Base-by-base conservation (phyloP, 2,113 vertebrate genomes). In the Eulemur macaco region DNA sequence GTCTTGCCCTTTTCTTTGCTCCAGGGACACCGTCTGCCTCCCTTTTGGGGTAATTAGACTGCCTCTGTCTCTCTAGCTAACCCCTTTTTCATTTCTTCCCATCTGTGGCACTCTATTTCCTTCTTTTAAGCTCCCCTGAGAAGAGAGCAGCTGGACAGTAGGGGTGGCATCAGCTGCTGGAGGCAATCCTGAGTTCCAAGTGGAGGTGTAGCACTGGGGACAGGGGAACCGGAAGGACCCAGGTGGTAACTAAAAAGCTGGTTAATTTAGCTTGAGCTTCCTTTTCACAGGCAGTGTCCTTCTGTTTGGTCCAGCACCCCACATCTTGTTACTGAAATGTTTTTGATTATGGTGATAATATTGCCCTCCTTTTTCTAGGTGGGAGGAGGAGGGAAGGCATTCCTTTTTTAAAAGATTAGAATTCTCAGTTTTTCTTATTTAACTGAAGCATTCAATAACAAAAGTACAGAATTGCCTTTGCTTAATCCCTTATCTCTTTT, bases 91-190 rank as follows among this genome's bases (percentile, higher is more conserved):
- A 97, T 98, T 97, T 97, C 96, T 98, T 95, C 64, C 97, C 98
- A 98, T 98, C 97, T 98, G 98, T 97, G 98, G 94, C 97, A 96
- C 97, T 96, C 76, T 76, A 42, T 96, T 96, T 92, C 97, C 96
- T 97, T 97, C 97, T 94, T 93, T 97, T 95, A 97, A 96, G 82
- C 97, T 98, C 97, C 97, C 74, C 81, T 96, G 93, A 96, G 98
- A 97, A 96, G 95, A 97, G 95, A 98, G 98, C 98, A 98, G 97
- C 98, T 98, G 98, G 97, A 98, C 96, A 94, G 97, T 98, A 96
- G 96, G 97, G 95, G 76, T 95, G 94, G 97, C 96, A 98, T 97
- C 98, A 98, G 98, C 97, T 98, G 98, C 71, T 96, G 92, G 96
- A 96, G 92, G 87, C 96, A 97, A 80, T 94, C 92, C 89, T 92